Evolutionary conservation across 2,888 invertebrate species (phyloP), one percentile per base, ranked within the genome.

Genomic region (Ypsolopha scabrella): DNA sequence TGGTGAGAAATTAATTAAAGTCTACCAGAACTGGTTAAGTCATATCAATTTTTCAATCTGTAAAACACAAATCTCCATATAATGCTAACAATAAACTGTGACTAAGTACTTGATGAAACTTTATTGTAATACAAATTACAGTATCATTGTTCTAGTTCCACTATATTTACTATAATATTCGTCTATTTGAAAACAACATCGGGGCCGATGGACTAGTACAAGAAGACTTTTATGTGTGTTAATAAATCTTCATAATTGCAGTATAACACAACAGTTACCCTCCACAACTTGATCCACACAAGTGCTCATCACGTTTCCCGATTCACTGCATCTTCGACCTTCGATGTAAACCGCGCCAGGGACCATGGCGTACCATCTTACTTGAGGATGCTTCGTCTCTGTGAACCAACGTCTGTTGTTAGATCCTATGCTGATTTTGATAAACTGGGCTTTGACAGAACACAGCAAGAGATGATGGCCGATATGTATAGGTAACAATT

Each of bases 321-420:
- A 51, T 88, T 91, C 67, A 71, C 86, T 0, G 75, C 72, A 4
- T 78, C 87, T n/a, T 71, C 74, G 1, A 78, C 77, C 50, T 85
- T 86, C 68, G 87, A 87, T 53, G 77, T 88, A 60, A 77, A 82
- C 59, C 80, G 88, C 24, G 72, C 90, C 1, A 88, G 96, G 34
- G 96, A 96, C 71, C 95, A 96, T 61, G 96, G 95, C 0, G 82
- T 95, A 3, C 89, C 94, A 0, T 87, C 93, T 0, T 96, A 96
- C 67, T 72, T 90, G 0, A 81, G 90, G 13, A 92, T 91, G 51
- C 64, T 94, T 41, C 87, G 90, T 47, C 80, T 92, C 52, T 96
- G 94, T 62, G 87, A 89, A 37, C 82, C 85, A 0, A 86, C 90
- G 65, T 68, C 81, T 1, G 67, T 64, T 9, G 72, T 82, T 35